phyloP scores from a whole-genome alignment of 2,888 invertebrate genomes.

The Synanthedon andrenaeformis region DNA sequence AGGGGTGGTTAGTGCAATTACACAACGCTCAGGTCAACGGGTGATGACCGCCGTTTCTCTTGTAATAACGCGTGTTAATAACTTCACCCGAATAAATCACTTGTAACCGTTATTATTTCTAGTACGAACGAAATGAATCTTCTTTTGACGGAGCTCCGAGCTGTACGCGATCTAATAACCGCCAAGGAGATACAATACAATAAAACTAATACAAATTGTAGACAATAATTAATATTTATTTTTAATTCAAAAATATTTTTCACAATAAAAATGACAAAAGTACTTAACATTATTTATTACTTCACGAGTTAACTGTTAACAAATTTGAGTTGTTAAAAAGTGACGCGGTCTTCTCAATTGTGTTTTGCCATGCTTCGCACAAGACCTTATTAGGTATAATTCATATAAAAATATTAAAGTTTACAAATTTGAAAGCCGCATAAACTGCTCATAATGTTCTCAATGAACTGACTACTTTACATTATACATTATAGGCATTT shows the following conservation, averaged over 20 bases:
- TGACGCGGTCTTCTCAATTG: constrained; percentile 12
- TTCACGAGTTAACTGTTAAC: background rate
- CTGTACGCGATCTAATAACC: constrained; percentile 30
- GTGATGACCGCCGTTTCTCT: constrained; percentile 35
- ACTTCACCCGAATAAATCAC: constrained; percentile 48
- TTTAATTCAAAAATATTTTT: constrained; percentile 44
- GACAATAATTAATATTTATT: constrained; percentile 45
- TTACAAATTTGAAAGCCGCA: constrained; percentile 4
- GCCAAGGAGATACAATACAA: background rate
- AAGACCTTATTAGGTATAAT: constrained; percentile 8
- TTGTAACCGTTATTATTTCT: constrained; percentile 33
- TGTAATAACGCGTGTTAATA: constrained; percentile 33
- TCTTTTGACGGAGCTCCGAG: constrained; percentile 45
- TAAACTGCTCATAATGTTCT: constrained; percentile 4
- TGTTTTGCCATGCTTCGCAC: constrained; percentile 16
- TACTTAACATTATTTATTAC: background rate
- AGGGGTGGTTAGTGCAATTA: constrained; percentile 24
- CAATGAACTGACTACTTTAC: background rate
- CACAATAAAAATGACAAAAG: constrained; percentile 37
- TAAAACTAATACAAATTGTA: constrained; percentile 8
- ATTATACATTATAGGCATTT: constrained; percentile 1
- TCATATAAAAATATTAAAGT: constrained; percentile 30
- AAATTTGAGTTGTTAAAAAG: constrained; percentile 12
- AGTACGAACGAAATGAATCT: constrained; percentile 35
- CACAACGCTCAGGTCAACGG: constrained; percentile 45